phyloP scores from a whole-genome alignment of 1,140 invertebrate species.

The Heliconius hewitsoni region DNA sequence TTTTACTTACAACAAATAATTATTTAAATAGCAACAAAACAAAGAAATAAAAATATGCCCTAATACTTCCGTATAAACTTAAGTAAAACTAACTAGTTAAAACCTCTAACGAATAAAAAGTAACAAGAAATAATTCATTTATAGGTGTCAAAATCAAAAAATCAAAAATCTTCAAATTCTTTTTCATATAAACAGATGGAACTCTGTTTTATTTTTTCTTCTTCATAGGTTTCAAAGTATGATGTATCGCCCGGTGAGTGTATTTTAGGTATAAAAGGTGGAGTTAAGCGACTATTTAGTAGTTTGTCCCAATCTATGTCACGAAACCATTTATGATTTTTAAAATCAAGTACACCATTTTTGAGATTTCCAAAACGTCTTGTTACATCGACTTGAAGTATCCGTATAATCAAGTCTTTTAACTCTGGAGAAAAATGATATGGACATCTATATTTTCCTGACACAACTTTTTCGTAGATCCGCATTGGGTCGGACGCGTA shows the following conservation, averaged over 20 bases:
- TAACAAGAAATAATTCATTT: background rate
- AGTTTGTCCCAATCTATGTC: constrained; percentile 92
- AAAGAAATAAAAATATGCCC: background rate
- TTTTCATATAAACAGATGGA: constrained; percentile 72
- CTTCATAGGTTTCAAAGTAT: constrained; percentile 90
- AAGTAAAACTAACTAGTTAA: constrained; percentile 1
- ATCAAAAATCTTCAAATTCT: constrained; percentile 77
- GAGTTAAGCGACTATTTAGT: constrained; percentile 88
- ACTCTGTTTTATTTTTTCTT: constrained; percentile 69
- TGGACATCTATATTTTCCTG: constrained; percentile 87
- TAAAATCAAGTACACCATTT: constrained; percentile 87
- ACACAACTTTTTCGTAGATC: constrained; percentile 94
- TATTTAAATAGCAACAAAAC: background rate
- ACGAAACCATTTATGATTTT: constrained; percentile 87
- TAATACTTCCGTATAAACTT: background rate
- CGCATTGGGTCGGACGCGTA: constrained; percentile 91
- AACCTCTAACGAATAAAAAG: background rate
- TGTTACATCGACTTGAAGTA: constrained; percentile 92
- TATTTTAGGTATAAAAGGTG: constrained; percentile 90
- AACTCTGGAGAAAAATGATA: constrained; percentile 87
- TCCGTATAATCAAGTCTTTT: constrained; percentile 91
- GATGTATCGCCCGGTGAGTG: constrained; percentile 86
- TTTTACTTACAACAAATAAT: constrained; percentile 14
- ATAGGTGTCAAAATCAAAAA: background rate
- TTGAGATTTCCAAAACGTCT: constrained; percentile 94